A percentile compares a stretch with the other conserved stretches of the same genome.
These are phyloP conservation scores for Leptinotarsa haldemani DNA, from an alignment of 2,888 invertebrate genomes.

Conservation along the genomic window DNA sequence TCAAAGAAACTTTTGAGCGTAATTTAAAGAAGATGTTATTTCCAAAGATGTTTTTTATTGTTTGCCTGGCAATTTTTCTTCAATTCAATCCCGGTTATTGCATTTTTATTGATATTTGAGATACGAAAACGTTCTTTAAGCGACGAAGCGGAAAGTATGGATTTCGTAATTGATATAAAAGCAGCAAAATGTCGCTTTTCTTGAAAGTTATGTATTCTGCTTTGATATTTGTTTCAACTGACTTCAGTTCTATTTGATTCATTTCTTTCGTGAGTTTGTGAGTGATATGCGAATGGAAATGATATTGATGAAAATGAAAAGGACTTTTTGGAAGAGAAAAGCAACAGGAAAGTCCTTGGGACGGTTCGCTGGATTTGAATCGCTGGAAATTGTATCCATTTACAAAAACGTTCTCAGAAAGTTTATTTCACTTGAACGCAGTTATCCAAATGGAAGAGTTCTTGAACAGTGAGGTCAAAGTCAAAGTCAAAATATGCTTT, in stretches of 20 bases:
- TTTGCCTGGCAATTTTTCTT: conserved; percentile 3
- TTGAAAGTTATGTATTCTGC: background rate
- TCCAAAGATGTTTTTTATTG: conserved; percentile 5
- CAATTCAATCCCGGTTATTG: conserved; percentile 7
- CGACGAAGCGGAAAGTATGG: background rate
- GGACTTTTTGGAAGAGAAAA: too few species aligned
- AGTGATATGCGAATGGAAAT: background rate
- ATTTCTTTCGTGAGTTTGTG: background rate
- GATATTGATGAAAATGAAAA: too few species aligned
- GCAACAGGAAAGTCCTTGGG: too few species aligned
- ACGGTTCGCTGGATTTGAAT: too few species aligned
- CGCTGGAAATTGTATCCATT: too few species aligned
- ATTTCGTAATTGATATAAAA: background rate
- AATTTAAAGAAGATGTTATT: conserved; percentile 2
- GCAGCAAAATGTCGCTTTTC: background rate
- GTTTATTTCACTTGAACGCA: too few species aligned
- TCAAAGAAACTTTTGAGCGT: background rate
- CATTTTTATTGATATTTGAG: conserved; percentile 13
- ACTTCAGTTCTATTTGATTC: background rate
- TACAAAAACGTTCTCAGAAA: too few species aligned
- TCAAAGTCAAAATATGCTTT: too few species aligned
- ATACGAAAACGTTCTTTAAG: conserved; percentile 1
- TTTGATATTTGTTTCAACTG: background rate
- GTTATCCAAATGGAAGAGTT: too few species aligned
- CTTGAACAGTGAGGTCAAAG: too few species aligned